phyloP scores from a whole-genome alignment of 2,888 invertebrate species.

The Drosophila koepferae region DNA sequence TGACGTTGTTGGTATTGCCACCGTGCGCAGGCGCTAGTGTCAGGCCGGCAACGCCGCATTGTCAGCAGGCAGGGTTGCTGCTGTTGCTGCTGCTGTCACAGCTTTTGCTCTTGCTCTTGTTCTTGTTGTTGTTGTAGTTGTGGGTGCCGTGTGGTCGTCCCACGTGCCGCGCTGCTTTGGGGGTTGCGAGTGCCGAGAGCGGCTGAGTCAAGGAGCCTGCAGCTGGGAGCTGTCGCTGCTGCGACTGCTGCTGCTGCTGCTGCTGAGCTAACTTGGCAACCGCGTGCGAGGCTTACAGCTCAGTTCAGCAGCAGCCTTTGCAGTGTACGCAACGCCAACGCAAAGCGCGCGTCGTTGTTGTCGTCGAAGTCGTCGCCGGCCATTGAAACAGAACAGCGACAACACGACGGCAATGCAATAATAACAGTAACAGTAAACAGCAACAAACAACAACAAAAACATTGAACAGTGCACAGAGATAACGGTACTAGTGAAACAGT shows the following conservation, averaged over 20 bases:
- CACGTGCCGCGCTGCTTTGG: conserved; percentile 49
- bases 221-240: conserved; percentile 26
- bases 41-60: conserved; percentile 57
- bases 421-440: conserved; percentile 29
- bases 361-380: conserved; percentile 60
- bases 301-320: conserved; percentile 82
- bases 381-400: conserved; percentile 44
- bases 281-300: conserved; percentile 48
- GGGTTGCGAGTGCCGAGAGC: conserved; percentile 52
- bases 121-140: conserved; percentile 47
- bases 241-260: conserved; percentile 15
- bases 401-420: conserved; percentile 47
- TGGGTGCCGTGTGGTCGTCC: conserved; percentile 51
- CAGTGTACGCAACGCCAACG: conserved; percentile 66
- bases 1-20: conserved; percentile 28
- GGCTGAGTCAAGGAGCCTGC: conserved; percentile 26
- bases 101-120: conserved; percentile 36
- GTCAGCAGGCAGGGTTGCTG: conserved; percentile 44
- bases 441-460: conserved; percentile 8
- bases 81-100: conserved; percentile 5
- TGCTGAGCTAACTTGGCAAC: conserved; percentile 61
- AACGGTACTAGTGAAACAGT: conserved; percentile 24
- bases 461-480: conserved; percentile 16
- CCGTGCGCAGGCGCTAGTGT: conserved; percentile 48
- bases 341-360: conserved; percentile 57